Conservation (phyloP, 2,888 invertebrate genomes). For the Lepeophtheirus nordmannii region DNA sequence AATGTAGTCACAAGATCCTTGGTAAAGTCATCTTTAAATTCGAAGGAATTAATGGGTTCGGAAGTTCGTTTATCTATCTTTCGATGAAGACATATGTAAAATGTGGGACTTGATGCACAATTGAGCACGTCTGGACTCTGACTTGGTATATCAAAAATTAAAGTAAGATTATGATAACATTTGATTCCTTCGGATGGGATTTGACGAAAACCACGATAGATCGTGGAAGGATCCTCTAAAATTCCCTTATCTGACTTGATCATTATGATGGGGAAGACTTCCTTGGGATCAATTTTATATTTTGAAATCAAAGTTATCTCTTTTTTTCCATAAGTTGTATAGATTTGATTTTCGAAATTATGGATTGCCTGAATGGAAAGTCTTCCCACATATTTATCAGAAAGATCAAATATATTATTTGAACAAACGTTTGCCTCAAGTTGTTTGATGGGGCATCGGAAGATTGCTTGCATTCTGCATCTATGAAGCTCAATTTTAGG, state of each 20-base stretch:
- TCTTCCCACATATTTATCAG: neutral
- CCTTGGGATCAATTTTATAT: neutral
- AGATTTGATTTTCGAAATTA: neutral
- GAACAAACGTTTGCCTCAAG: neutral
- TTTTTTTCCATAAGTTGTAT: neutral
- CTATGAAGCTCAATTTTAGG: constrained; percentile 1
- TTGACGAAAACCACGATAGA: neutral
- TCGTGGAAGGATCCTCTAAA: neutral
- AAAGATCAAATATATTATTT: neutral
- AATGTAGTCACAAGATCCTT: neutral
- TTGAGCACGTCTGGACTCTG: neutral
- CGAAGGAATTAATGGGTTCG: neutral
- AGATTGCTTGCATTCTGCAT: constrained; percentile 1
- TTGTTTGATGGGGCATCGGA: neutral
- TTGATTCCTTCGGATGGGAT: neutral
- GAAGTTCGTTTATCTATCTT: neutral
- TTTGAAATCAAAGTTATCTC: neutral
- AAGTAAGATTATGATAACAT: neutral
- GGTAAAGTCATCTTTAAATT: neutral
- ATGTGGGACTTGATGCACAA: neutral
- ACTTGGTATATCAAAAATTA: neutral
- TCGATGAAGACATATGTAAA: neutral
- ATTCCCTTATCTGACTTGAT: neutral
- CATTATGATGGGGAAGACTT: neutral
- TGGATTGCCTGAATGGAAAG: constrained; percentile 1